Base-by-base conservation (phyloP, 2,797 vertebrate species). In the Cottoperca gobio region DNA sequence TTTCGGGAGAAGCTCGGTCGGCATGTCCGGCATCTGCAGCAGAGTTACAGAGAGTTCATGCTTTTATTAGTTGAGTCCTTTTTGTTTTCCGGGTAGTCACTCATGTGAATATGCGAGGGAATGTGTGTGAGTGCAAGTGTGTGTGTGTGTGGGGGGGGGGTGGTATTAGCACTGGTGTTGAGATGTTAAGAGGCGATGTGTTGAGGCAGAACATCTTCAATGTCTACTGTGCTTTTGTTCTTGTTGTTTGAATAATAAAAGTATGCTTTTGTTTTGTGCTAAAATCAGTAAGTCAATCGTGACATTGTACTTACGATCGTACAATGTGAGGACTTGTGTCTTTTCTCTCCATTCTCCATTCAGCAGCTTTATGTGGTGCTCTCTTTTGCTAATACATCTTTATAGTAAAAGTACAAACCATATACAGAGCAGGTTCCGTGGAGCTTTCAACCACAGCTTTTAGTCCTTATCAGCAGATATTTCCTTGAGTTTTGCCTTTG, bases 21-120 rank as follows among this genome's bases (percentile, higher is more conserved):
- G 37, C 43, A 54, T 53, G 28, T 59, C 57, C 57, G 66, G 53
- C 58, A 75, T 68, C 63, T 82, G 73, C 37, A 67, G 48, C 19
- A 6, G 12, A 21, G 39, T 39, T n/a, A 7, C 40, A 57, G 49
- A 59, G 39, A 59, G 60, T 50, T 57, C n/a, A 39, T 59, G 31
- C 35, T 19, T 40, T 28, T 31, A 59, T 55, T 37, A 50, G 21
- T 28, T 55, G 45, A 55, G 61, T 79, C 35, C 61, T 72, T 74
- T 31, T 46, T 24, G 39, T 59, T 13, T 57, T 46, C 19, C 1
- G 39, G 28, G 21, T 48, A 39, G 55, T 76, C 26, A 40, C 21
- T 70, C 26, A 8, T 62, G 58, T 52, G 61, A 52, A 50, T 55
- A 26, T 70, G 45, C 2, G 4, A 45, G 52, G 19, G 52, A 13